A percentile compares a stretch with the other conserved stretches of the same genome.
Evolutionary conservation across 1,140 invertebrate genomes (phyloP).

Genomic region (Formica selysi): DNA sequence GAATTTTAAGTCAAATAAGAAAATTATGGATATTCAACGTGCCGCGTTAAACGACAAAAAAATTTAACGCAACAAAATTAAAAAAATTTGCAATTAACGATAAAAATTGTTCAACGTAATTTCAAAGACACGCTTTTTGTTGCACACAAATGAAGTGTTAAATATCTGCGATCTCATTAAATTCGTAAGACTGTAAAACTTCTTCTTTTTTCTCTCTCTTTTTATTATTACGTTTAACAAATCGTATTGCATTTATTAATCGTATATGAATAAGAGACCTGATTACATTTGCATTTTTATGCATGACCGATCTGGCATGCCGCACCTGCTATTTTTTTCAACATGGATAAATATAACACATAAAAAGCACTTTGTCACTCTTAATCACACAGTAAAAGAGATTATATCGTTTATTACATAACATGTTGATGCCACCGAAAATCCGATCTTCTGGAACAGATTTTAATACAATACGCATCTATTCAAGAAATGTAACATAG

Average conservation of each 20-base stretch:
- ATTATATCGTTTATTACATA: neutral
- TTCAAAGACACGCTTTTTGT: neutral
- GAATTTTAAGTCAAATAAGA: neutral
- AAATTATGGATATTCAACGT: neutral
- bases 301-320: neutral
- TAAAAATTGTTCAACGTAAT: too few species aligned
- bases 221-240: neutral
- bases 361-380: neutral
- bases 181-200: neutral
- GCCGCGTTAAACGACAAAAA: neutral
- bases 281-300: constrained; percentile 10
- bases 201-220: neutral
- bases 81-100: too few species aligned
- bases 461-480: neutral
- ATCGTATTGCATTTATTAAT: constrained; percentile 25
- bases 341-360: neutral
- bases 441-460: neutral
- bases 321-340: neutral
- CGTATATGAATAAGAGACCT: constrained; percentile 7
- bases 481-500: neutral
- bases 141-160: constrained; percentile 16
- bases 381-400: neutral
- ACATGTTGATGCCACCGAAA: neutral
- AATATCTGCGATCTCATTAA: constrained; percentile 4
- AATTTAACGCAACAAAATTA: neutral